A percentile compares a stretch with the other conserved stretches of the same genome.
Conservation (phyloP, 2,888 invertebrate genomes). For the Ennomos fuscantarius region DNA sequence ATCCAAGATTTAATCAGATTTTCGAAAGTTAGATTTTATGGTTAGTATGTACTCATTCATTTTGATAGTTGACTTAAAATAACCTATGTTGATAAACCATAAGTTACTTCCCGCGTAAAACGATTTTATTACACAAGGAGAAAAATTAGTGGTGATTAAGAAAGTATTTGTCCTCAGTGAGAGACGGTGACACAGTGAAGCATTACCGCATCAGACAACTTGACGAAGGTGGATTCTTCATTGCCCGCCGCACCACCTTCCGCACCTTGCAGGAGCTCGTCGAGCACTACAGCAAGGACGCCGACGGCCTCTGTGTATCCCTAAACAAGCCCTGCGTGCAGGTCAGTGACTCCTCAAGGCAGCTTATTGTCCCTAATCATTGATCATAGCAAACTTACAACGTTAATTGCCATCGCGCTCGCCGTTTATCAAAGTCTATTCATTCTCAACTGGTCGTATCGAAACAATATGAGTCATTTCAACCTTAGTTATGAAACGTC, state of each 20-base stretch:
- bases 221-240: constrained; percentile 99
- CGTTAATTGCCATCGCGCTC: constrained; percentile 20
- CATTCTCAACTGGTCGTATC: constrained; percentile 23
- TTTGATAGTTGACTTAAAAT: neutral
- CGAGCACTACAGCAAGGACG: constrained; percentile 98
- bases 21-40: constrained; percentile 13
- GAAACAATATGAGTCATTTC: constrained; percentile 36
- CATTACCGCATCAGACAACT: constrained; percentile 99
- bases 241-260: constrained; percentile 98
- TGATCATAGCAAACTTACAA: constrained; percentile 13
- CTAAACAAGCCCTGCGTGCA: constrained; percentile 97
- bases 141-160: constrained; percentile 1
- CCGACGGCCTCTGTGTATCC: constrained; percentile 99
- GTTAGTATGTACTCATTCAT: neutral
- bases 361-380: constrained; percentile 19
- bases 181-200: constrained; percentile 99
- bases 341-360: constrained; percentile 78
- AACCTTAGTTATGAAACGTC: constrained; percentile 26
- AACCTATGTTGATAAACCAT: neutral
- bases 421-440: constrained; percentile 14
- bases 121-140: neutral
- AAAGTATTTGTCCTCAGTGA: constrained; percentile 87
- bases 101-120: neutral
- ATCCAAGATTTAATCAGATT: constrained; percentile 11
- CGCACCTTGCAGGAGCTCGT: constrained; percentile 98